Evolutionary conservation across 2,888 invertebrate genomes (phyloP), one percentile per base, ranked within the genome.

Genomic region (Endomychus coccineus): DNA sequence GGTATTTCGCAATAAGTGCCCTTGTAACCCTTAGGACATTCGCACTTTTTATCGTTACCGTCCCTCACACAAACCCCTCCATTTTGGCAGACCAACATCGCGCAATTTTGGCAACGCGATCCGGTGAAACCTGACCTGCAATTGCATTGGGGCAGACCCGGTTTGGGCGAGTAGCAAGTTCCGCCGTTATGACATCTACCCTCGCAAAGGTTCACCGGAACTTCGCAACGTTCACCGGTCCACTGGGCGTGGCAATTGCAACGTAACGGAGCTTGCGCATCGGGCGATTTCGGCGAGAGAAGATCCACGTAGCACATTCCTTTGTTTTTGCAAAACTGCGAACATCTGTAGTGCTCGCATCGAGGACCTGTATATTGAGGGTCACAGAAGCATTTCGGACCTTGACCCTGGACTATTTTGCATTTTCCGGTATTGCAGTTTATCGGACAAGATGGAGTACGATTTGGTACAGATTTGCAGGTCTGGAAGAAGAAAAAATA

Each of bases 311-410:
- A 69, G 46, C 78, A 79, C 36, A 68, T 54, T 21, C 75, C 79
- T 43, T 75, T 73, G 56, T 80, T 78, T 50, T 71, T 67, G 54
- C 84, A 84, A 57, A 73, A 74, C 27, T 76, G 77, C 2, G 80
- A 76, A 56, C 84, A 84, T 36, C 76, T 71, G 60, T 77, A 80
- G 52, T 74, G 72, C 58, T 80, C 75, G 65, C 86, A 86, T 30
- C 70, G 62, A 42, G 72, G 69, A 11, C 86, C 83, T 23, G 71
- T 70, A 62, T 77, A 86, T 29, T 71, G 69, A 0, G 75, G 65
- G 16, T 73, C 69, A 54, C 86, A 85, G 44, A 70, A 62, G 67
- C 85, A 85, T 58, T 74, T 70, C 10, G 72, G 74, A 14, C 70
- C 69, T 48, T 70, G 64, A 4, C 52, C 56, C 25, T 68, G 64